Evolutionary conservation across 1,140 invertebrate species (phyloP).

Genomic region (Zaprionus ghesquierei): DNA sequence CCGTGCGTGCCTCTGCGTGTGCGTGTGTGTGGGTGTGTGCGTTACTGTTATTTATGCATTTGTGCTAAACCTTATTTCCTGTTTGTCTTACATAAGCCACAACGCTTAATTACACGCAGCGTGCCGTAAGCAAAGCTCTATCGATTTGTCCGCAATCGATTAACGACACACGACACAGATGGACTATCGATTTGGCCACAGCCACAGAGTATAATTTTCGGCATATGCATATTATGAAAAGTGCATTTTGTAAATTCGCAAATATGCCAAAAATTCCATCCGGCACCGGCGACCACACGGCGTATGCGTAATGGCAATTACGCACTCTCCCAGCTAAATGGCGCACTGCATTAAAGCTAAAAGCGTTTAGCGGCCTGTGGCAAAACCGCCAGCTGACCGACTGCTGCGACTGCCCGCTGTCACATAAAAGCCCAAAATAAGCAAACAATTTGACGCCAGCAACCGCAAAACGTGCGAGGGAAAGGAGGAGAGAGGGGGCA

Average conservation of each 20-base stretch:
- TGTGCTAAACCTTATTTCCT: constrained; percentile 78
- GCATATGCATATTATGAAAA: neutral
- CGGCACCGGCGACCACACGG: constrained; percentile 53
- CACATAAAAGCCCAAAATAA: constrained; percentile 72
- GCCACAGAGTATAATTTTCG: neutral
- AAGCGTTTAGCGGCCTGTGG: constrained; percentile 65
- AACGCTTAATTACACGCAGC: constrained; percentile 73
- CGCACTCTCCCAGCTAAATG: constrained; percentile 50
- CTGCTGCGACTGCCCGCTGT: constrained; percentile 70
- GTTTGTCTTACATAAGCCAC: constrained; percentile 78
- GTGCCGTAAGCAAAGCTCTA: neutral
- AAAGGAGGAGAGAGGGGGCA: no score
- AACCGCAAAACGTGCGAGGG: constrained; percentile 71
- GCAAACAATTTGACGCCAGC: constrained; percentile 78
- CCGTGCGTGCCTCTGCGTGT: neutral
- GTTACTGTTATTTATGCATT: constrained; percentile 75
- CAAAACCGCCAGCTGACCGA: constrained; percentile 55
- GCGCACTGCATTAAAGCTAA: constrained; percentile 69
- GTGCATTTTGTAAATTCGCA: no score
- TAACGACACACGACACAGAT: neutral
- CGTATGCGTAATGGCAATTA: constrained; percentile 75
- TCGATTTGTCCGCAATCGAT: neutral
- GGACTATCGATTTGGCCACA: neutral
- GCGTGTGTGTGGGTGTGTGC: constrained; percentile 35
- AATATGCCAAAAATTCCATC: constrained; percentile 21